These are phyloP conservation scores for Arvicanthis niloticus DNA, from an alignment of 2,113 vertebrate genomes.

Conservation along the genomic window DNA sequence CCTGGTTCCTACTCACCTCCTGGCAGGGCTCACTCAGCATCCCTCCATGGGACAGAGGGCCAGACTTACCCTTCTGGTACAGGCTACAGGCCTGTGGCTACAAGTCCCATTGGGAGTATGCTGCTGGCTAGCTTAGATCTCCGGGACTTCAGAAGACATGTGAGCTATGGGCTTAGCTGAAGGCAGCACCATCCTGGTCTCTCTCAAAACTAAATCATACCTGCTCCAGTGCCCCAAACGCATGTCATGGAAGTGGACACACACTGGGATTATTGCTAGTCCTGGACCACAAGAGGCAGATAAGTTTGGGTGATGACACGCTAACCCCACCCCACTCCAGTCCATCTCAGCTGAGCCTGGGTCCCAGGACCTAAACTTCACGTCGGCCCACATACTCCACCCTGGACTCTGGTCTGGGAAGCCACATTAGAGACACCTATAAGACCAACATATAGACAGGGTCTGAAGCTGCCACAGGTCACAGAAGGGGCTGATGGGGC, in stretches of 20 bases:
- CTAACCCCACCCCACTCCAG: background rate
- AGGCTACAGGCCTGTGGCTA: no score
- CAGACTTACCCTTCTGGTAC: background rate
- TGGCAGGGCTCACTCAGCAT: background rate
- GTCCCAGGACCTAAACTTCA: no score
- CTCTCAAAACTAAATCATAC: no score
- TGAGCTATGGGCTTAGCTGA: background rate
- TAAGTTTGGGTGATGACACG: rapidly evolving
- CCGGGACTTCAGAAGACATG: background rate
- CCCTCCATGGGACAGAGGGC: background rate
- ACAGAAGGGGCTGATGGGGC: background rate
- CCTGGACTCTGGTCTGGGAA: background rate
- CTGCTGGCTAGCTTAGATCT: background rate
- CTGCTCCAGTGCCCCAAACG: no score
- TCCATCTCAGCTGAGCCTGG: background rate
- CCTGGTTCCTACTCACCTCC: no score
- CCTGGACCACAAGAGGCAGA: background rate
- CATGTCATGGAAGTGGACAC: rapidly evolving
- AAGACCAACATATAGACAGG: background rate
- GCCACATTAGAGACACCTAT: background rate
- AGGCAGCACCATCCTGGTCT: background rate
- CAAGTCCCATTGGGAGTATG: no score
- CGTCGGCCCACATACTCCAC: no score
- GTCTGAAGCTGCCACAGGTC: background rate
- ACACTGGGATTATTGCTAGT: rapidly evolving